Evolutionary conservation across 1,140 invertebrate genomes (phyloP), one percentile per base, ranked within the genome.

Genomic region (Pachypeltis micranthus): DNA sequence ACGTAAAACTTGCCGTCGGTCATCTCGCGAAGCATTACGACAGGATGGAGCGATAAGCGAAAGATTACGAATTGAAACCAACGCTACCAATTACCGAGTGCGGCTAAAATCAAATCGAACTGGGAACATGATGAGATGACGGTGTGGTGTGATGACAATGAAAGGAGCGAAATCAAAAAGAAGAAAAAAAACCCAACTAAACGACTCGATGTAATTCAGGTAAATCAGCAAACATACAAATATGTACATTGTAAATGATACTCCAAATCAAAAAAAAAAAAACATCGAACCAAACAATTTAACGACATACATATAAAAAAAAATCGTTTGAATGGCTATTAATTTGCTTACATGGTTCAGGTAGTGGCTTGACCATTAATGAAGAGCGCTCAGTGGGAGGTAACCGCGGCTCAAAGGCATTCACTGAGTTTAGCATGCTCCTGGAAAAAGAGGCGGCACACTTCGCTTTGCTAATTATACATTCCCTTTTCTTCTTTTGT

Each of bases 391-490:
- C 85, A 67, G 83, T 82, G 67, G 82, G 83, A 66, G 83, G 84
- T 73, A 86, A 78, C 77, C 85, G 84, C 74, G 84, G 84, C 75
- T 88, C 86, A 77, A 88, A 80, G 65, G 85, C 82, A 79, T 88
- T 89, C 74, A 87, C 85, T 79, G 86, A 87, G 81, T 88, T 88
- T 80, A 88, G 80, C 85, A 87, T 87, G 80, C 86, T 89, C 80
- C 85, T 86, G 80, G 58, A 79, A 51, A 83, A 85, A 72, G 65
- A 69, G 59, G 63, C 61, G 63, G 63, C 64, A 60, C 63, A 61
- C 64, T 57, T 61, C 61, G 59, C 61, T 62, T 51, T 65, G 59
- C 56, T 59, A 44, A 56, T 55, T 24, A 62, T 56, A 24, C 24
- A 59, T 64, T 64, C 39, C 28, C 60, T 47, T 58, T 51, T 59